A percentile compares a stretch with the other conserved stretches of the same genome.
Conservation (phyloP, 2,888 invertebrate species). For the Anoncus sp. region DNA sequence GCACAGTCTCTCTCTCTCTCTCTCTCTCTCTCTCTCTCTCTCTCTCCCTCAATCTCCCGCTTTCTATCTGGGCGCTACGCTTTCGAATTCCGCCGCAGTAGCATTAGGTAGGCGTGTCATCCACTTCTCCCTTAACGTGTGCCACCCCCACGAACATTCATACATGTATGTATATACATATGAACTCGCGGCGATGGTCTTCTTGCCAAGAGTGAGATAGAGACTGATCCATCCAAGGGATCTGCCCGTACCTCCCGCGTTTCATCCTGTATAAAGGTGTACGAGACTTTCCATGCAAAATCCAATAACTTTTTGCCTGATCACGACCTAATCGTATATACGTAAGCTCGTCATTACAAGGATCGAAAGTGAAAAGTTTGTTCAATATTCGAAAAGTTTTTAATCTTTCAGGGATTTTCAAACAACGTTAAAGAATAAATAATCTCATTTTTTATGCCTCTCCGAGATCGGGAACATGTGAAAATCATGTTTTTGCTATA, state of each 20-base stretch:
- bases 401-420: too few relatives aligned
- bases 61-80: conserved; percentile 69
- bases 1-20: background rate
- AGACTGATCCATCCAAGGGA: conserved; percentile 38
- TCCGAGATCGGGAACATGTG: too few relatives aligned
- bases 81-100: conserved; percentile 79
- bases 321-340: too few relatives aligned
- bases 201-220: conserved; percentile 26
- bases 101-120: conserved; percentile 80
- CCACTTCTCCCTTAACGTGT: conserved; percentile 60
- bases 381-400: too few relatives aligned
- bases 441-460: too few relatives aligned
- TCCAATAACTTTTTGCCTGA: background rate
- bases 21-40: conserved; percentile 11
- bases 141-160: conserved; percentile 45
- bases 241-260: conserved; percentile 14
- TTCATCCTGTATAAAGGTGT: conserved; percentile 1
- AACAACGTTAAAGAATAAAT: too few relatives aligned
- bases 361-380: too few relatives aligned
- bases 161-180: conserved; percentile 26
- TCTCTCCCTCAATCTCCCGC: conserved; percentile 63
- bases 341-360: too few relatives aligned
- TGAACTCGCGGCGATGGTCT: conserved; percentile 36
- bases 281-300: conserved; percentile 20
- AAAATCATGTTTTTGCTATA: too few relatives aligned